phyloP scores from a whole-genome alignment of 2,888 invertebrate species.

The Rhagium mordax region DNA sequence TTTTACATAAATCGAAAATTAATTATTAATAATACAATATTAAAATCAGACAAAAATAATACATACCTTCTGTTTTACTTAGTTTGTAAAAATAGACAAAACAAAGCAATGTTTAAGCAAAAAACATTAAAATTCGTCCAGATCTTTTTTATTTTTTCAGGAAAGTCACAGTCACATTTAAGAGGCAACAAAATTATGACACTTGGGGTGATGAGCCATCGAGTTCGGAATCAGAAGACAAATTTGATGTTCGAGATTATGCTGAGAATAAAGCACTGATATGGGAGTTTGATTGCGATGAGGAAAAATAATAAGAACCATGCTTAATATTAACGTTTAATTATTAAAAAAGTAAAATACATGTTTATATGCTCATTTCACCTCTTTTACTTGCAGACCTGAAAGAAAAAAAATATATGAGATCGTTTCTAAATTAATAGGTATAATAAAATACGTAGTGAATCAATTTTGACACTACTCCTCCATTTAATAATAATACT shows the following conservation, averaged over 20 bases:
- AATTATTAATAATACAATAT: too few species aligned
- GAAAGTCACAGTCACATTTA: slow-evolving; percentile 22
- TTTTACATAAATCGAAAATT: too few species aligned
- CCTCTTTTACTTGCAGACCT: slow-evolving; percentile 94
- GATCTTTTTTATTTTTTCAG: slow-evolving; percentile 45
- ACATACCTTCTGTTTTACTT: too few species aligned
- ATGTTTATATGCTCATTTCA: slow-evolving; percentile 75
- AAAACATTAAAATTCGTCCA: too few species aligned
- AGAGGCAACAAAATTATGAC: slow-evolving; percentile 47
- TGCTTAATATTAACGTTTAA: slow-evolving; percentile 50
- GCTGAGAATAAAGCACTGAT: background rate
- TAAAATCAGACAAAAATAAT: too few species aligned
- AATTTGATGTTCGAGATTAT: slow-evolving; percentile 57
- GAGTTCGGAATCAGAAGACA: slow-evolving; percentile 61
- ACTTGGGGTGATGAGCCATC: slow-evolving; percentile 50
- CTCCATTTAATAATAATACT: too few species aligned
- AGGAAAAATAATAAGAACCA: slow-evolving; percentile 27
- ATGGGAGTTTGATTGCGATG: background rate
- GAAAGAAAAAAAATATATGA: slow-evolving; percentile 63
- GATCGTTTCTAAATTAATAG: too few species aligned
- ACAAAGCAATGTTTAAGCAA: too few species aligned
- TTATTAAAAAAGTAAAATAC: slow-evolving; percentile 58
- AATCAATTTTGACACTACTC: too few species aligned
- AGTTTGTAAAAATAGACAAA: too few species aligned
- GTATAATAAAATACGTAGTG: too few species aligned